Conservation (phyloP, 1,140 invertebrate species). For the Drosophila nannoptera region DNA sequence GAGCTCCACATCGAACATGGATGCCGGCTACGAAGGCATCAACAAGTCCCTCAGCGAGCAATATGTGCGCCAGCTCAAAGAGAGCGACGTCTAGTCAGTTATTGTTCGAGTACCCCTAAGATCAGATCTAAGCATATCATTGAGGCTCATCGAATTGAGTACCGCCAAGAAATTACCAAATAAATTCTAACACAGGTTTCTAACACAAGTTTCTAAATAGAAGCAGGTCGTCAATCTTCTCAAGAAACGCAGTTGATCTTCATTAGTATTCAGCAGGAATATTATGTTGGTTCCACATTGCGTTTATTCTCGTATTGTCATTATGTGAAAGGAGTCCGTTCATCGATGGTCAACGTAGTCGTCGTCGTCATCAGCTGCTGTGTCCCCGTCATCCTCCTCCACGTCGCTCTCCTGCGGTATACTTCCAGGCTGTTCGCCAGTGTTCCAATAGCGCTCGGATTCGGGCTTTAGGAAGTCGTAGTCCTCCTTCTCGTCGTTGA, state of each 20-base stretch:
- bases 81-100: conserved; percentile 71
- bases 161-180: not conserved
- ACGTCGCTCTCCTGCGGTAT: conserved; percentile 53
- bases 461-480: conserved; percentile 69
- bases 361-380: conserved; percentile 9
- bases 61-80: conserved; percentile 71
- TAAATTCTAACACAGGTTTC: not conserved
- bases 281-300: not conserved
- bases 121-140: conserved; percentile 51
- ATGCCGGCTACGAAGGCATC: conserved; percentile 39
- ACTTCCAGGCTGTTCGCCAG: conserved; percentile 41
- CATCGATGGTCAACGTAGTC: conserved; percentile 64
- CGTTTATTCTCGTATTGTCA: conserved; percentile 2
- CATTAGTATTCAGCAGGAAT: not conserved
- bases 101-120: conserved; percentile 22
- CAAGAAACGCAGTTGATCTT: not conserved
- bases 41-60: conserved; percentile 76
- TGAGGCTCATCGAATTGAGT: not conserved
- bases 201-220: not conserved
- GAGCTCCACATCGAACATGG: not conserved
- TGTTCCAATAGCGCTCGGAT: conserved; percentile 66
- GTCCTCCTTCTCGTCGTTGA: conserved; percentile 40
- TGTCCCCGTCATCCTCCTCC: conserved; percentile 37
- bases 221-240: not conserved
- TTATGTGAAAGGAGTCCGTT: not conserved